These are phyloP conservation scores for Pogonus chalceus DNA, from an alignment of 1,140 invertebrate genomes.

Conservation along the genomic window DNA sequence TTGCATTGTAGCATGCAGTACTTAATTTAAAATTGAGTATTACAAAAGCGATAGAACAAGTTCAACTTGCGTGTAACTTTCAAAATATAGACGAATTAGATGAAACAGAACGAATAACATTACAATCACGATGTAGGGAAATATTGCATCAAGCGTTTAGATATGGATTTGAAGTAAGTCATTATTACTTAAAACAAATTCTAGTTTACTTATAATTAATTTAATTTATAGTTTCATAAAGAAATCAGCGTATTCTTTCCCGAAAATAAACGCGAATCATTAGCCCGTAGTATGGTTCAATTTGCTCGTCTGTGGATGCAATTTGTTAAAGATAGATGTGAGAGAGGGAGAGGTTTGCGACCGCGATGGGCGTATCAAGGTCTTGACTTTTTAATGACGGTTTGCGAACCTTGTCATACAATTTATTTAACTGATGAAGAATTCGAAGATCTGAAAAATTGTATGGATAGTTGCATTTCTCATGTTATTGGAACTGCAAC, in stretches of 20 bases:
- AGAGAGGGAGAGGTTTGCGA: constrained; percentile 67
- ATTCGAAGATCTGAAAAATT: constrained; percentile 50
- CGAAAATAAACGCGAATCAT: constrained; percentile 19
- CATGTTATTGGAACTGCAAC: constrained; percentile 63
- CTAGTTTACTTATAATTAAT: constrained; percentile 1
- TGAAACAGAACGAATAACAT: constrained; percentile 33
- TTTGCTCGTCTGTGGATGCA: constrained; percentile 82
- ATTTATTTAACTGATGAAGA: constrained; percentile 61
- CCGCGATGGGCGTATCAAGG: constrained; percentile 80
- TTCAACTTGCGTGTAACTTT: constrained; percentile 49
- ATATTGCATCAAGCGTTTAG: constrained; percentile 78
- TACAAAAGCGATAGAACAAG: constrained; percentile 46
- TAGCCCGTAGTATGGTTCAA: constrained; percentile 43
- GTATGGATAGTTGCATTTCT: constrained; percentile 53
- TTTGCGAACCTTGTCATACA: constrained; percentile 72
- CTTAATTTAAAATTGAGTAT: constrained; percentile 51
- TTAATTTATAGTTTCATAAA: constrained; percentile 57
- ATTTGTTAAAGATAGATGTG: constrained; percentile 72
- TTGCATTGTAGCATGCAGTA: constrained; percentile 43
- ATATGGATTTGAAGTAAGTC: constrained; percentile 74
- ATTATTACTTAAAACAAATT: background rate
- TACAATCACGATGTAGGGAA: constrained; percentile 59
- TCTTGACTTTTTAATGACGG: constrained; percentile 71
- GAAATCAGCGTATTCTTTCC: constrained; percentile 48
- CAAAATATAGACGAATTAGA: constrained; percentile 45